phyloP scores from a whole-genome alignment of 2,888 invertebrate genomes.

The Loripinus fragilis region DNA sequence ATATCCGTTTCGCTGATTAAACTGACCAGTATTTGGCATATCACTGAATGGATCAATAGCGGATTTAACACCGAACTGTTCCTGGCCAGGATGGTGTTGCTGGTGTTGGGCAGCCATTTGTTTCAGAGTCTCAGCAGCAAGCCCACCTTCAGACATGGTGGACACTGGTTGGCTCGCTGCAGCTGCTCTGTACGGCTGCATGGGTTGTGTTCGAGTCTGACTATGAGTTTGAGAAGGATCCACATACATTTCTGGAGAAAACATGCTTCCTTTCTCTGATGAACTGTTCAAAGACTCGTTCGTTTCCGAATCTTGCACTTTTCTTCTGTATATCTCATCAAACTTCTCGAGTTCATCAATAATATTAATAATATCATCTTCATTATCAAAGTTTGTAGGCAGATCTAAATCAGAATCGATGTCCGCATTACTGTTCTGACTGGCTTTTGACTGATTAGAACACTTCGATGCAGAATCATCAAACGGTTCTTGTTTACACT shows the following conservation, averaged over 20 bases:
- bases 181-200: conserved; percentile 46
- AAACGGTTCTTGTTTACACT: conserved; percentile 87
- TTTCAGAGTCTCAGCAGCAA: conserved; percentile 97
- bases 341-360: conserved; percentile 76
- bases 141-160: conserved; percentile 86
- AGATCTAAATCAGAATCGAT: conserved; percentile 71
- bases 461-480: conserved; percentile 66
- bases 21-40: conserved; percentile 54
- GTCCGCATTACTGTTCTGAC: conserved; percentile 67
- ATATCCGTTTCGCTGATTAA: conserved; percentile 50
- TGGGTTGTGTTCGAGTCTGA: conserved; percentile 62
- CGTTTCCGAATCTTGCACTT: conserved; percentile 68
- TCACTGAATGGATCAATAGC: conserved; percentile 66
- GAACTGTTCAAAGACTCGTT: conserved; percentile 55
- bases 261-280: conserved; percentile 57
- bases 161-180: conserved; percentile 42
- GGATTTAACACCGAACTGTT: conserved; percentile 71
- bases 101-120: conserved; percentile 99
- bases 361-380: conserved; percentile 81
- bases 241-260: conserved; percentile 57
- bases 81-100: conserved; percentile 84
- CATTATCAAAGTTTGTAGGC: conserved; percentile 92
- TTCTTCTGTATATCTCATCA: conserved; percentile 71
- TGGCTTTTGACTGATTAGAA: conserved; percentile 51
- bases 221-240: conserved; percentile 61